Percentiles rank a stretch among this genome's conserved stretches.
Conservation (phyloP, 2,113 vertebrate species). For the Bungarus multicinctus region DNA sequence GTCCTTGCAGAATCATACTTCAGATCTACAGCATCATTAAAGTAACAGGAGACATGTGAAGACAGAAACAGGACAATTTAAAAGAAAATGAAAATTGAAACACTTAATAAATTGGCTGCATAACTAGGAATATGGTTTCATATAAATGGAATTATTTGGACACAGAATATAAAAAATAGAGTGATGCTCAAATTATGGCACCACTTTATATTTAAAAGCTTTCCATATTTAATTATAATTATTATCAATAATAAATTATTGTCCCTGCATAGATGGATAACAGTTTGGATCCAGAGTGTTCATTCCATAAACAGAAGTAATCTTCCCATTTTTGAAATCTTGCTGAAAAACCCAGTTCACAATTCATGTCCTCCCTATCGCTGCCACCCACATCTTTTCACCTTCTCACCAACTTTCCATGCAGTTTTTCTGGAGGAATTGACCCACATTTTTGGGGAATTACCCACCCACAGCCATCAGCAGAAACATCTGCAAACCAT, state of each 20-base stretch:
- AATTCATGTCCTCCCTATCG: not conserved
- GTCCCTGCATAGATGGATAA: not conserved
- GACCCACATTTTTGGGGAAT: not conserved
- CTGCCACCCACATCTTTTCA: not conserved
- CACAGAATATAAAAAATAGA: not conserved
- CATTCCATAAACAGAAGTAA: not conserved
- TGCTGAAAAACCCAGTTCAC: not conserved
- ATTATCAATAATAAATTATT: not conserved
- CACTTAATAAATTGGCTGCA: not conserved
- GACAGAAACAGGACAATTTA: constrained; percentile 18
- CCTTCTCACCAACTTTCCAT: not conserved
- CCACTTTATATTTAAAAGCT: not conserved
- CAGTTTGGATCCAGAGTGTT: not conserved
- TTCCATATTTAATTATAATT: not conserved
- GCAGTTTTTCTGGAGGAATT: not conserved
- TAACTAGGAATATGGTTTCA: not conserved
- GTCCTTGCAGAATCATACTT: not conserved
- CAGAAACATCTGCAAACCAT: not conserved
- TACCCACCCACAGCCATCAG: not conserved
- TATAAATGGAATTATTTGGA: not conserved
- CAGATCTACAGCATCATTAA: not conserved
- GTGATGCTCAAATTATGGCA: not conserved
- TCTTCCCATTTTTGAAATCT: not conserved
- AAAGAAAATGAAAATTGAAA: constrained; percentile 7
- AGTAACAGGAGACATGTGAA: not conserved